These are phyloP conservation scores for Phrynosoma platyrhinos DNA, from an alignment of 2,113 vertebrate species.

Conservation along the genomic window DNA sequence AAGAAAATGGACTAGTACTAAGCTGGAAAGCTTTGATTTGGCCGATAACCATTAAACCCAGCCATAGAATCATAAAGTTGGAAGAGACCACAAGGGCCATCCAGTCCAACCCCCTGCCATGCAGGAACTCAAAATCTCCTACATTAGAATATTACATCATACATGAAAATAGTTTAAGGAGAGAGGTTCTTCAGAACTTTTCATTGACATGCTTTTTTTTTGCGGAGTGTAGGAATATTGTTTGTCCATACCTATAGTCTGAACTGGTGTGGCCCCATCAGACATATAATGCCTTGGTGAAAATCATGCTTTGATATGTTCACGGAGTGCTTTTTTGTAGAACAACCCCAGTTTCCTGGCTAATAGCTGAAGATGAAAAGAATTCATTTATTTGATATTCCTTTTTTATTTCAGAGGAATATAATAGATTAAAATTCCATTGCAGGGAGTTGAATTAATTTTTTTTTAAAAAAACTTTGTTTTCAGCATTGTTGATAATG, in stretches of 20 bases:
- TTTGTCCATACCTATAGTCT: neutral
- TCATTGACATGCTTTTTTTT: neutral
- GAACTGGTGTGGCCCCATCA: neutral
- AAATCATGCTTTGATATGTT: neutral
- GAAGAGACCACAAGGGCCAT: too few species aligned
- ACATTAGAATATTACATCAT: neutral
- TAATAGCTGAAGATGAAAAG: neutral
- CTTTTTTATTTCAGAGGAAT: neutral
- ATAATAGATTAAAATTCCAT: slow-evolving; percentile 4
- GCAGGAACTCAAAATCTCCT: neutral
- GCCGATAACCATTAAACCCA: neutral
- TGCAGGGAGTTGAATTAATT: slow-evolving; percentile 12
- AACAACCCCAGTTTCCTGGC: neutral
- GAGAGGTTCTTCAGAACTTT: neutral
- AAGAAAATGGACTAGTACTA: neutral
- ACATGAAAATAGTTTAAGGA: neutral
- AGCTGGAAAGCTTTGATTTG: neutral
- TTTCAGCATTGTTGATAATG: slow-evolving; percentile 20
- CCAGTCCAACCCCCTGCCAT: too few species aligned
- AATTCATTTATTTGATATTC: neutral
- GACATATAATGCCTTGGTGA: neutral
- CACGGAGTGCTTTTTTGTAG: neutral
- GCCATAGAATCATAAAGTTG: neutral
- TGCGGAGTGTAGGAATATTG: neutral
- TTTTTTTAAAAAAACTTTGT: neutral